Conservation (phyloP, 2,797 vertebrate species). For the Poecilia wingei region DNA sequence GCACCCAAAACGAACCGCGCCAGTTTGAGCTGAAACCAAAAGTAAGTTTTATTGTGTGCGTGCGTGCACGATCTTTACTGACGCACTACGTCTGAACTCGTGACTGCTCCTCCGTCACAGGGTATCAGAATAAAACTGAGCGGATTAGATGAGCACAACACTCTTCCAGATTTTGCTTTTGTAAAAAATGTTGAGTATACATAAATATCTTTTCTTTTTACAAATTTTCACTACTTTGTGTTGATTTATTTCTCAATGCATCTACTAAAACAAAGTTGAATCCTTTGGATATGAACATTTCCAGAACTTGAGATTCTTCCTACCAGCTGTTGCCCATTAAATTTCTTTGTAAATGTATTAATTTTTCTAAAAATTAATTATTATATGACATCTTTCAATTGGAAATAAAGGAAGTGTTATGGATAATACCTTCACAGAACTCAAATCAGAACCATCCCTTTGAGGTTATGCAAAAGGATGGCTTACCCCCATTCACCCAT, state of each 20-base stretch:
- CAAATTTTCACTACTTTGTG: neutral
- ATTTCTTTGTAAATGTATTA: too few species aligned
- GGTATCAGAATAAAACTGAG: too few species aligned
- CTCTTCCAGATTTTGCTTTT: too few species aligned
- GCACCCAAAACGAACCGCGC: too few species aligned
- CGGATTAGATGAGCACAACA: too few species aligned
- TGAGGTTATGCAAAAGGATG: conserved; percentile 20
- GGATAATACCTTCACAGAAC: neutral
- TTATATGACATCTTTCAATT: neutral
- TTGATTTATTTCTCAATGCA: neutral
- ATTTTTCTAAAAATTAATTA: neutral
- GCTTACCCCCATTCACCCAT: neutral
- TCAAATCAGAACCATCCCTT: neutral
- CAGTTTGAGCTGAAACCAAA: too few species aligned
- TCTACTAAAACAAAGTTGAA: neutral
- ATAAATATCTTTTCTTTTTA: too few species aligned
- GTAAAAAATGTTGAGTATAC: too few species aligned
- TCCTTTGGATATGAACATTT: neutral
- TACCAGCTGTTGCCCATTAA: neutral
- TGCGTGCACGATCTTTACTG: too few species aligned
- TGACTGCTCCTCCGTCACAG: too few species aligned
- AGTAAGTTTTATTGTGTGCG: too few species aligned
- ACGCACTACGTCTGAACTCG: too few species aligned
- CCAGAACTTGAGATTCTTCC: neutral
- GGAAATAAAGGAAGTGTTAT: neutral